Evolutionary conservation across 2,888 invertebrate genomes (phyloP), one percentile per base, ranked within the genome.

Genomic region (Melanotus villosus): DNA sequence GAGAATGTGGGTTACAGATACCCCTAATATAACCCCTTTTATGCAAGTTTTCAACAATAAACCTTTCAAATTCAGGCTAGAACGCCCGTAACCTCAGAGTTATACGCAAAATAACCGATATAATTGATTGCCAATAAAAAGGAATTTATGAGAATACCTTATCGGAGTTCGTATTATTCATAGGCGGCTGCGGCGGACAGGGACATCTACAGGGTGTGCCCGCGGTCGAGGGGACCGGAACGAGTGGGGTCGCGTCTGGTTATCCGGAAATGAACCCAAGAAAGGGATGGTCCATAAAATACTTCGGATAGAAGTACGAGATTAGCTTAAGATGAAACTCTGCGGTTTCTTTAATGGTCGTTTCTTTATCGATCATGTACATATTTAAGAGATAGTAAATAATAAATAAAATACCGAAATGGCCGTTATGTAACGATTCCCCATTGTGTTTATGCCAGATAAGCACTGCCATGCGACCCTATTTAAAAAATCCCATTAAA

Each of bases 111-210:
- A 73, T 76, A 75, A 75, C 75, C 71, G 76, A 73, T 73, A 76
- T 79, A 80, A 80, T 80, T 80, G 80, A 80, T 79, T 76, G 78
- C 76, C 79, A 79, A 80, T 80, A 81, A 81, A 79, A 79, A 80
- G 69, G 77, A 76, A 80, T 80, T 79, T 79, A 79, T 80, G 77
- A 76, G 77, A 75, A 77, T 77, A 77, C 76, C 78, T 77, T 79
- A 79, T 79, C 79, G 78, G 72, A 73, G 74, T 75, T 72, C 62
- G 73, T 79, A 80, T 81, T 80, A 81, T 80, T 80, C 80, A 80
- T 80, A 77, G 78, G 72, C 71, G 76, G 72, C 76, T 80, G 80
- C 76, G 76, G 76, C 68, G 73, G 80, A 79, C 79, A 79, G 79
- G 75, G 77, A 79, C 79, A 80, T 79, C 78, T 78, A 74, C 75